A percentile compares a stretch with the other conserved stretches of the same genome.
These are phyloP conservation scores for Ochlodes sylvanus DNA, from an alignment of 2,888 invertebrate species.

Conservation along the genomic window DNA sequence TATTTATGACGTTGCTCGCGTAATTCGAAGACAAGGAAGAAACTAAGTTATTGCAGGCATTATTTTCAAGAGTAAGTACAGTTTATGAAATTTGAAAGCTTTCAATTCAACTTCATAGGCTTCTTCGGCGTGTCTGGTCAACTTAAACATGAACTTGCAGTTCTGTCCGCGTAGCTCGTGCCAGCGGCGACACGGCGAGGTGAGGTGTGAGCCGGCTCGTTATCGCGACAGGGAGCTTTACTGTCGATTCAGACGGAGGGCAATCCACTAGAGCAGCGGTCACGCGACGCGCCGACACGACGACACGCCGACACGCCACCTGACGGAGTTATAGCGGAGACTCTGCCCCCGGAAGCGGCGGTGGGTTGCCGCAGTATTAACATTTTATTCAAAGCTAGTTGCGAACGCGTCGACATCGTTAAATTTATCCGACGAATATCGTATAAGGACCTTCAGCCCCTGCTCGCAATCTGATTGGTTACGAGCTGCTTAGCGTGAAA, in stretches of 20 bases:
- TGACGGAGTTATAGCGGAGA: slow-evolving; percentile 25
- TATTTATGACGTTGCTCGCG: no score
- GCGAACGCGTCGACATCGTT: slow-evolving; percentile 24
- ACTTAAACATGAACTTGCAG: neutral
- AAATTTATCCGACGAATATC: slow-evolving; percentile 38
- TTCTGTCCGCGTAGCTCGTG: neutral
- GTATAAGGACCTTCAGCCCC: slow-evolving; percentile 33
- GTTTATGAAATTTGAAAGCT: no score
- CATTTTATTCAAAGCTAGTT: slow-evolving; percentile 35
- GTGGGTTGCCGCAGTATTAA: slow-evolving; percentile 16
- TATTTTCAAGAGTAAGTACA: no score
- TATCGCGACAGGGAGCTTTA: slow-evolving; percentile 25
- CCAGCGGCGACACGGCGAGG: neutral
- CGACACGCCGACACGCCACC: slow-evolving; percentile 2
- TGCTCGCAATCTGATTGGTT: slow-evolving; percentile 25
- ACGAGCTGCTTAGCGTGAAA: slow-evolving; percentile 15
- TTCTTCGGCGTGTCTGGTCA: no score
- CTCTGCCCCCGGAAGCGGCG: slow-evolving; percentile 24
- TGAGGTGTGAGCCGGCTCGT: slow-evolving; percentile 29
- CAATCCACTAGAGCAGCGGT: slow-evolving; percentile 25
- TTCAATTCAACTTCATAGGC: no score
- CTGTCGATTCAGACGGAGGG: slow-evolving; percentile 13
- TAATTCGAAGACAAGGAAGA: no score
- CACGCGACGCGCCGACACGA: slow-evolving; percentile 23
- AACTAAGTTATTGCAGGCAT: no score